Evolutionary conservation across 2,888 invertebrate species (phyloP).

Genomic region (Thera obeliscata): DNA sequence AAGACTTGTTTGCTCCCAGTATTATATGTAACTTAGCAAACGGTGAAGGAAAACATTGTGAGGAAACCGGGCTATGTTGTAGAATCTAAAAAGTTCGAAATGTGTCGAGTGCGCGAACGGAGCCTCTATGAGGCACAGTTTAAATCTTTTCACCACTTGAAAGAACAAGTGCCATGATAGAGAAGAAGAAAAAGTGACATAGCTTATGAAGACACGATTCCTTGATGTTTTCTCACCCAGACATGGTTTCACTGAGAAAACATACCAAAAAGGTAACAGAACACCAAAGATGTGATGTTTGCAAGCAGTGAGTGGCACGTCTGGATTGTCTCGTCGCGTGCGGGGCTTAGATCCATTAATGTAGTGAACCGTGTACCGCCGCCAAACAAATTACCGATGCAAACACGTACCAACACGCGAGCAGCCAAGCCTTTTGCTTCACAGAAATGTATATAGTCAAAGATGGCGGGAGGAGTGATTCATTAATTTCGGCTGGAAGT

Average conservation of each 20-base stretch:
- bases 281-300: constrained; percentile 15
- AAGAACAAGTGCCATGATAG: no score
- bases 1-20: no score
- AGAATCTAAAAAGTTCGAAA: no score
- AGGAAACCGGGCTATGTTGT: no score
- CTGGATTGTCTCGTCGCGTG: constrained; percentile 69
- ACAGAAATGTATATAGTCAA: constrained; percentile 31
- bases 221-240: no score
- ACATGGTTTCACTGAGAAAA: background rate
- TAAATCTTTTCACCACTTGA: no score
- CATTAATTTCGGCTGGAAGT: constrained; percentile 33
- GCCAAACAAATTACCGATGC: constrained; percentile 84
- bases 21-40: no score
- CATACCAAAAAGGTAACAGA: constrained; percentile 12
- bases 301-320: constrained; percentile 55
- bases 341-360: constrained; percentile 76
- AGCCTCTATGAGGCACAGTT: no score
- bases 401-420: constrained; percentile 82
- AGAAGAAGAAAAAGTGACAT: no score
- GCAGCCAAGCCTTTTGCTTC: constrained; percentile 75
- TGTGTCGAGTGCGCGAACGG: no score
- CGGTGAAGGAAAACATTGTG: no score
- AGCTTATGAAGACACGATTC: no score
- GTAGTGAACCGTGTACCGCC: constrained; percentile 77
- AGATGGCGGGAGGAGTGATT: constrained; percentile 16